Conservation (phyloP, 2,113 vertebrate genomes). For the Eptesicus fuscus region DNA sequence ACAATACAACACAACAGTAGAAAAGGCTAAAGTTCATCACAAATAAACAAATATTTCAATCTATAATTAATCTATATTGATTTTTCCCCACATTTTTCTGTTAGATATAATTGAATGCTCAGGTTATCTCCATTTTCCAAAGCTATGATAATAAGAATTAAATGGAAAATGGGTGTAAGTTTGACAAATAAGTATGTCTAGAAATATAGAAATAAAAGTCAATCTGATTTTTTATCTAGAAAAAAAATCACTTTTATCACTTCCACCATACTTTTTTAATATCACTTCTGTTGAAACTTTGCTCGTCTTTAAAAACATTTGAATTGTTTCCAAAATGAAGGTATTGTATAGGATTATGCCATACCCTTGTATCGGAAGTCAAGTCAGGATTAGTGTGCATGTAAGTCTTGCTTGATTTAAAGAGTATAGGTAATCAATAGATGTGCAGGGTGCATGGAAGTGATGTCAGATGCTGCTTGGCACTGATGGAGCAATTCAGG, state of each 20-base stretch:
- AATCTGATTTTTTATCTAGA: constrained; percentile 2
- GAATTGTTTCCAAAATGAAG: not conserved
- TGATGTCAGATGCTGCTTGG: not conserved
- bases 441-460: not conserved
- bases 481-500: not conserved
- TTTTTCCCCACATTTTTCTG: not conserved
- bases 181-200: not conserved
- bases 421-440: not conserved
- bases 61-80: not conserved
- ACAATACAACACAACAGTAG: not conserved
- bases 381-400: not conserved
- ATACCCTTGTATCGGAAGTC: not conserved
- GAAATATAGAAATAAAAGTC: not conserved
- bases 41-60: constrained; percentile 13
- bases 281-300: not conserved
- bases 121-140: not conserved
- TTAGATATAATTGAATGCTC: not conserved
- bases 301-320: not conserved
- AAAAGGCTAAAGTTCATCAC: not conserved
- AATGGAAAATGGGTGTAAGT: not conserved
- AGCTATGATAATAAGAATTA: not conserved
- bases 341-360: not conserved
- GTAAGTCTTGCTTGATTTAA: not conserved
- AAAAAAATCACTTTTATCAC: not conserved
- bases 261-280: not conserved